A percentile compares a stretch with the other conserved stretches of the same genome.
phyloP scores from a whole-genome alignment of 37 sponge, comb jelly and placozoan genomes.

The Haliclona indistincta region DNA sequence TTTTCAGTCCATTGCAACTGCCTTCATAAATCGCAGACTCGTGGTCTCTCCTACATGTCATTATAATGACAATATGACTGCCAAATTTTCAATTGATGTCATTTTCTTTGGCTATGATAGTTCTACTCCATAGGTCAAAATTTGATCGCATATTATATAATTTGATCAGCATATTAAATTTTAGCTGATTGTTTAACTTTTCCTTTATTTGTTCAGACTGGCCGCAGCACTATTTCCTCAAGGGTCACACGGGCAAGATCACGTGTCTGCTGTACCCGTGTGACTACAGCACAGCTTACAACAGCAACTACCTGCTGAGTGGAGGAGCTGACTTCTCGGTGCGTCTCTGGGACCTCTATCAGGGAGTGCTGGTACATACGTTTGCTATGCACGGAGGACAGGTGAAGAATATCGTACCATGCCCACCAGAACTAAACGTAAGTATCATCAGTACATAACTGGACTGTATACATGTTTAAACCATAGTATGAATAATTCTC shows the following conservation, averaged over 20 bases:
- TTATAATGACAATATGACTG: too few relatives aligned
- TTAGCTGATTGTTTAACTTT: background rate
- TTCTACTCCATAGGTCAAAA: too few relatives aligned
- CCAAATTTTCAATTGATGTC: too few relatives aligned
- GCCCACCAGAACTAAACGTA: slow-evolving; percentile 78
- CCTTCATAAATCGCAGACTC: too few relatives aligned
- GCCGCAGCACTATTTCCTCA: slow-evolving; percentile 78
- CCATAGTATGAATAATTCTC: too few relatives aligned
- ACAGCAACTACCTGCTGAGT: slow-evolving; percentile 66
- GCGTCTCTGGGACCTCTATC: slow-evolving; percentile 86
- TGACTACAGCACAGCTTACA: slow-evolving; percentile 54
- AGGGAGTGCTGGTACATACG: slow-evolving; percentile 70
- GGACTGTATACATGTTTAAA: too few relatives aligned
- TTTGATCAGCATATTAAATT: too few relatives aligned
- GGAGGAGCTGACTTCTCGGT: slow-evolving; percentile 95
- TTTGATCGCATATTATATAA: too few relatives aligned
- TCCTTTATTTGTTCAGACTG: slow-evolving; percentile 59
- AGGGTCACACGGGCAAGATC: slow-evolving; percentile 76
- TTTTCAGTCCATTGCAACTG: too few relatives aligned
- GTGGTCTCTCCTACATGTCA: too few relatives aligned
- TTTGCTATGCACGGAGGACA: slow-evolving; percentile 83
- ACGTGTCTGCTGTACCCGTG: slow-evolving; percentile 79
- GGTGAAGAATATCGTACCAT: slow-evolving; percentile 58
- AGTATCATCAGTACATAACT: too few relatives aligned
- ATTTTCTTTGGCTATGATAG: too few relatives aligned